These are phyloP conservation scores for Coryphaenoides rupestris DNA, from an alignment of 2,113 vertebrate genomes.

Conservation along the genomic window DNA sequence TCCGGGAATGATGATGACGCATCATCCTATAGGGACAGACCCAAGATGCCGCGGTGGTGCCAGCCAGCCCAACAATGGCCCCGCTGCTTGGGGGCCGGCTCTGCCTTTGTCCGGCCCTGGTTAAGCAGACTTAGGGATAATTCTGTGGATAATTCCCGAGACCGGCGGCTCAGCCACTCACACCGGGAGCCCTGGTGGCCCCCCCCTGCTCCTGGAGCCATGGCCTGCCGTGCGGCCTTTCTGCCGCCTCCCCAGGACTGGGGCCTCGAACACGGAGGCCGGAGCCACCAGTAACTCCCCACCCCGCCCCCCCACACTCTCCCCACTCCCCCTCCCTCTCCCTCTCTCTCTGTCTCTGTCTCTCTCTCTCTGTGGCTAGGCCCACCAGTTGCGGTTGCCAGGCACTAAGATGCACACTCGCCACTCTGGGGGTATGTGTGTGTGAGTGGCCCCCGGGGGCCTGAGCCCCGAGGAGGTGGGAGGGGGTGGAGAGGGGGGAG, in stretches of 20 bases:
- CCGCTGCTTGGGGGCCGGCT: slow-evolving; percentile 67
- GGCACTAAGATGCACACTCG: slow-evolving; percentile 74
- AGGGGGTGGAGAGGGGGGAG: slow-evolving; percentile 21
- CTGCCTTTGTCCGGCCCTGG: slow-evolving; percentile 70
- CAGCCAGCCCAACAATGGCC: slow-evolving; percentile 69
- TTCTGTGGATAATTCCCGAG: slow-evolving; percentile 72
- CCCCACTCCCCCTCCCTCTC: too few species aligned
- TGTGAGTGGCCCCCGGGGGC: slow-evolving; percentile 48
- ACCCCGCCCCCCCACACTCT: slow-evolving; percentile 11
- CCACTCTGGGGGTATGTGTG: slow-evolving; percentile 65
- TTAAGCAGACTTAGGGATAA: slow-evolving; percentile 78
- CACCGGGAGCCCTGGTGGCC: slow-evolving; percentile 71
- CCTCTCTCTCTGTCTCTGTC: too few species aligned
- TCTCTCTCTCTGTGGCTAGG: slow-evolving; percentile 51
- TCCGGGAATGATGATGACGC: slow-evolving; percentile 67
- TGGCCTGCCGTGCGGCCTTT: slow-evolving; percentile 74
- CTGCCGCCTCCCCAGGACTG: slow-evolving; percentile 62
- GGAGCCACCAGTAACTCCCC: slow-evolving; percentile 73
- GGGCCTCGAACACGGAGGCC: slow-evolving; percentile 68
- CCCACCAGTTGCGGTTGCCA: slow-evolving; percentile 72
- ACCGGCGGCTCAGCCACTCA: slow-evolving; percentile 70
- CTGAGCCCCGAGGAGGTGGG: not conserved
- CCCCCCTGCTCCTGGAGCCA: slow-evolving; percentile 77
- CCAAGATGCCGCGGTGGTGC: slow-evolving; percentile 66
- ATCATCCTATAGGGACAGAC: slow-evolving; percentile 68